Evolutionary conservation across 2,888 invertebrate species (phyloP).

Genomic region (Tenthredo mesomela): DNA sequence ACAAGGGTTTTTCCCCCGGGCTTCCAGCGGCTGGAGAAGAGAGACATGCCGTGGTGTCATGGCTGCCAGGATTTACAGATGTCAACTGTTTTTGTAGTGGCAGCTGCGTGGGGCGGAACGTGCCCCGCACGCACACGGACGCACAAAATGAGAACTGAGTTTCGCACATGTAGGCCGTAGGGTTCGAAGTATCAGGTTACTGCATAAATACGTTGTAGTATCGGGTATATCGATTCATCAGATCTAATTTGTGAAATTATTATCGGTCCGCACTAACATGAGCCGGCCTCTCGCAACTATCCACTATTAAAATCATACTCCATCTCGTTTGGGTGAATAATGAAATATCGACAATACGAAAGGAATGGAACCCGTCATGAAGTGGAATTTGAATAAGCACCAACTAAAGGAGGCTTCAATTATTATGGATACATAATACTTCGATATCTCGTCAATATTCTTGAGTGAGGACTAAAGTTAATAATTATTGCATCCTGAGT

Average conservation of each 20-base stretch:
- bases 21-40: conserved; percentile 48
- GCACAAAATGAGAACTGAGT: conserved; percentile 45
- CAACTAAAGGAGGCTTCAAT: conserved; percentile 7
- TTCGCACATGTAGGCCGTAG: conserved; percentile 48
- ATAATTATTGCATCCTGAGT: conserved; percentile 39
- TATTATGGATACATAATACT: background rate
- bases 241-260: conserved; percentile 46
- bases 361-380: background rate
- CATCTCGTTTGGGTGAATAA: background rate
- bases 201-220: conserved; percentile 64
- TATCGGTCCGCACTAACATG: conserved; percentile 5
- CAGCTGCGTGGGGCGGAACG: conserved; percentile 69
- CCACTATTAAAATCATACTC: background rate
- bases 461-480: background rate
- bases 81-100: conserved; percentile 73
- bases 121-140: conserved; percentile 57
- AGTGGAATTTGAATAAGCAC: background rate
- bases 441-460: conserved; percentile 37
- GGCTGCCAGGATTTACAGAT: conserved; percentile 69
- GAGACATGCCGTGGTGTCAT: conserved; percentile 51
- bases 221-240: conserved; percentile 45
- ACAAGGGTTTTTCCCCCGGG: conserved; percentile 60
- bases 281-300: background rate
- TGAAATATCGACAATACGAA: background rate
- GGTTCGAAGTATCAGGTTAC: conserved; percentile 66